Percentiles rank a stretch among this genome's conserved stretches.
Conservation (phyloP, 2,113 vertebrate species). For the Brachyhypopomus occidentalis region DNA sequence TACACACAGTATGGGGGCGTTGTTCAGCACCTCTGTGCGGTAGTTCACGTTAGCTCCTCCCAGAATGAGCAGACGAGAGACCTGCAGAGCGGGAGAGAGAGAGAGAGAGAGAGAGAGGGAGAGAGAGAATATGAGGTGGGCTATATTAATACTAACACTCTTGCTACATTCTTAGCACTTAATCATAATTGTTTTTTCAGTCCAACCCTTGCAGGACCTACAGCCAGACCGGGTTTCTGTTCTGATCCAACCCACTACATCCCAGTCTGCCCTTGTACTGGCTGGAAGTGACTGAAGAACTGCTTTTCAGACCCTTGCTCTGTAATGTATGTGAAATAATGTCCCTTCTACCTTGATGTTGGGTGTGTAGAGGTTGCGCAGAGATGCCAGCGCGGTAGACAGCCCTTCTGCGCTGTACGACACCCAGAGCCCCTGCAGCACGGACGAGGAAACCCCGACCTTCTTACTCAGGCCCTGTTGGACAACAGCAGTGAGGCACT, state of each 20-base stretch:
- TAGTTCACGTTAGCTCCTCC: constrained; percentile 92
- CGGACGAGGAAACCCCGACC: constrained; percentile 93
- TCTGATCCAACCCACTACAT: no score
- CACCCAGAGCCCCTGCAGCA: constrained; percentile 96
- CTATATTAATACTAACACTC: no score
- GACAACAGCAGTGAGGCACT: neutral
- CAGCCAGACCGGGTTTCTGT: no score
- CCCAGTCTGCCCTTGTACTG: no score
- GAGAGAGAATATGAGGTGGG: neutral
- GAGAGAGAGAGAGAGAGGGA: neutral
- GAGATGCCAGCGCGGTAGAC: constrained; percentile 87
- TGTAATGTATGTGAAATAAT: no score
- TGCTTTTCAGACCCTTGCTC: no score
- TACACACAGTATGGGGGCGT: constrained; percentile 89
- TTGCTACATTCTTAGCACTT: neutral
- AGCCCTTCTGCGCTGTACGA: constrained; percentile 93
- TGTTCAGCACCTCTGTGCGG: constrained; percentile 88
- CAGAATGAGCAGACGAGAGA: constrained; percentile 89
- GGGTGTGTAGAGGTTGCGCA: constrained; percentile 94
- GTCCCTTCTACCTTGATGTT: constrained; percentile 86
- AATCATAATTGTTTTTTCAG: no score
- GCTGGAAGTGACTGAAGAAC: constrained; percentile 58
- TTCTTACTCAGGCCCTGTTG: constrained; percentile 92
- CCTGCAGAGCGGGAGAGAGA: constrained; percentile 68
- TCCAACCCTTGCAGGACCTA: no score